Conservation (phyloP, 2,888 invertebrate species). For the Zaprionus obscuricornis region DNA sequence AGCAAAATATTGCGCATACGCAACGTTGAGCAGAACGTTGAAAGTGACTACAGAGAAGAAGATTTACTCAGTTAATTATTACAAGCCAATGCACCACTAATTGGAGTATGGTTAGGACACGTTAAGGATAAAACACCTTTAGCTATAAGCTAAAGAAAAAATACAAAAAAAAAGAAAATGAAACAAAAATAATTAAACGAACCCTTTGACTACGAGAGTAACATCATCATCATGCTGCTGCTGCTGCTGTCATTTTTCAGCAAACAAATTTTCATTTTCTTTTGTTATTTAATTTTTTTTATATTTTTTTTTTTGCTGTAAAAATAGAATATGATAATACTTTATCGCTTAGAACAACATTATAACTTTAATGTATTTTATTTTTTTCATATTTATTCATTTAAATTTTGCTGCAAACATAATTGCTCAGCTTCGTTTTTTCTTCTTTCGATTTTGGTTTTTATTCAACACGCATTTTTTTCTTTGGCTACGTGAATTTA, state of each 20-base stretch:
- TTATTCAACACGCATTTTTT: constrained; percentile 55
- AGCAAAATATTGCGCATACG: constrained; percentile 62
- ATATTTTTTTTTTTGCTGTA: too few relatives aligned
- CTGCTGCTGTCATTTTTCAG: too few relatives aligned
- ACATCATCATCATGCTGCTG: too few relatives aligned
- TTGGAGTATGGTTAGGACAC: constrained; percentile 49
- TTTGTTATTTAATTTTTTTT: too few relatives aligned
- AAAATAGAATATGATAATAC: too few relatives aligned
- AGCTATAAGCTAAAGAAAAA: too few relatives aligned
- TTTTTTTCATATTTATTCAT: too few relatives aligned
- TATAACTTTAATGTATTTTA: not conserved
- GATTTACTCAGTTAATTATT: constrained; percentile 57
- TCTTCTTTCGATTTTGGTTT: constrained; percentile 45
- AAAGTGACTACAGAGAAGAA: constrained; percentile 15
- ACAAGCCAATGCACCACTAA: constrained; percentile 61
- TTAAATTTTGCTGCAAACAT: not conserved
- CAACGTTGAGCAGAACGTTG: constrained; percentile 54
- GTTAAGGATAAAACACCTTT: constrained; percentile 7
- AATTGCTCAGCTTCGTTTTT: constrained; percentile 45
- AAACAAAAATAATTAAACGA: too few relatives aligned
- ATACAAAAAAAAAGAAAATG: too few relatives aligned
- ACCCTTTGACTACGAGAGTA: too few relatives aligned
- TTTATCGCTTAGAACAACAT: too few relatives aligned
- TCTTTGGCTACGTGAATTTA: constrained; percentile 54
- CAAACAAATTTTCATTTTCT: too few relatives aligned